Percentiles rank a stretch among this genome's conserved stretches.
Conservation (phyloP, 1,140 invertebrate species). For the Palaemon carinicauda region DNA sequence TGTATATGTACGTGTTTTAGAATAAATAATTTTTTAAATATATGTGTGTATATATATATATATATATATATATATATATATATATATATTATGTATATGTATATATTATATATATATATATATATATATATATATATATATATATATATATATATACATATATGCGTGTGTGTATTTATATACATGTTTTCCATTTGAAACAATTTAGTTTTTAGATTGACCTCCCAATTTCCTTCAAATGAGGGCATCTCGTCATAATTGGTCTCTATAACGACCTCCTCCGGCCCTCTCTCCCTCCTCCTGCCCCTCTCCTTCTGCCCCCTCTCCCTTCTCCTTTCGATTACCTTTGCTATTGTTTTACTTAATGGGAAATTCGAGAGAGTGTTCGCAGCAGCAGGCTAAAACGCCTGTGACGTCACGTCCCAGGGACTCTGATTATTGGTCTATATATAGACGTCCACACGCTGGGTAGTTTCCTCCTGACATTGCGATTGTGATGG, state of each 20-base stretch:
- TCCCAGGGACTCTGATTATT: too few relatives aligned
- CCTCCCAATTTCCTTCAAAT: too few relatives aligned
- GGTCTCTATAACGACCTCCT: not conserved
- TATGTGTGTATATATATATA: too few relatives aligned
- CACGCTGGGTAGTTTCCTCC: not conserved
- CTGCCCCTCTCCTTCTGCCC: too few relatives aligned
- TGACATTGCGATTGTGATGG: too few relatives aligned
- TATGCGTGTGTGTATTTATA: not conserved
- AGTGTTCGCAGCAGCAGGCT: not conserved
- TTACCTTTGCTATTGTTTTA: too few relatives aligned
- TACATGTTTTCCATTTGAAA: not conserved
- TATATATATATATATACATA: constrained; percentile 9
- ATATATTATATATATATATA: constrained; percentile 5
- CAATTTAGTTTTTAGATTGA: too few relatives aligned
- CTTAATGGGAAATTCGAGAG: not conserved
- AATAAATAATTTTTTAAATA: too few relatives aligned
- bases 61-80: not conserved
- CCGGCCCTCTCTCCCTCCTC: not conserved
- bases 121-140: constrained; percentile 3
- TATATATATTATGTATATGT: not conserved
- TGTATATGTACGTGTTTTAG: not conserved
- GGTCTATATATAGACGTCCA: not conserved
- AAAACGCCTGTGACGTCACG: too few relatives aligned
- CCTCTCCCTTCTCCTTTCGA: not conserved
- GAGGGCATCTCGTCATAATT: too few relatives aligned